Evolutionary conservation across 1,140 invertebrate genomes (phyloP).

Genomic region (Sipha flava): DNA sequence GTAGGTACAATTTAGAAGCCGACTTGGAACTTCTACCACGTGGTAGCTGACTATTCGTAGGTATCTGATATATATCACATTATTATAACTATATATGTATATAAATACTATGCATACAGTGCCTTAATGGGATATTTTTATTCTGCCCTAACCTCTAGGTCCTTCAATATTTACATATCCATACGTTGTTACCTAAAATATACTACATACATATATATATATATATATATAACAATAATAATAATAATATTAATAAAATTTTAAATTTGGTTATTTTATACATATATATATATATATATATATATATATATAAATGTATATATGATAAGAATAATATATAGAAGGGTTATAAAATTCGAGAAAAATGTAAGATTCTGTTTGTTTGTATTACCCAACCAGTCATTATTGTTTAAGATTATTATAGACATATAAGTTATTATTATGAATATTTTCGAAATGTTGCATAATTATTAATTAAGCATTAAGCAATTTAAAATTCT

Average conservation of each 20-base stretch:
- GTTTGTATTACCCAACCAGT: not conserved
- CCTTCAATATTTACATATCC: slow-evolving; percentile 19
- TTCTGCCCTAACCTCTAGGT: not conserved
- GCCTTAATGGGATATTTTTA: slow-evolving; percentile 11
- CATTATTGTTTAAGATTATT: not conserved
- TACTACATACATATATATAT: not conserved
- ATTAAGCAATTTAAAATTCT: not conserved
- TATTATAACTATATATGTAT: not conserved
- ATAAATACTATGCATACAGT: not conserved
- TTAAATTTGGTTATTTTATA: no score
- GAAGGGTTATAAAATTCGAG: not conserved
- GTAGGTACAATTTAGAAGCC: no score
- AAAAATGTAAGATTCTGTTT: not conserved
- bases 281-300: no score
- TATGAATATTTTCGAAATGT: not conserved
- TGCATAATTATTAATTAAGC: not conserved
- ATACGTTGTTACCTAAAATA: slow-evolving; percentile 7
- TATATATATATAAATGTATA: not conserved
- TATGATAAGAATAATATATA: not conserved
- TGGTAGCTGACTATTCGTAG: no score
- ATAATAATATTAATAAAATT: not conserved
- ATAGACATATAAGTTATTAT: not conserved
- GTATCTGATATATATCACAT: no score
- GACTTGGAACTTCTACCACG: no score
- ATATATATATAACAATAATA: not conserved